Evolutionary conservation across 2,113 vertebrate genomes (phyloP), one percentile per base, ranked within the genome.

Genomic region (Chloropsis hardwickii): DNA sequence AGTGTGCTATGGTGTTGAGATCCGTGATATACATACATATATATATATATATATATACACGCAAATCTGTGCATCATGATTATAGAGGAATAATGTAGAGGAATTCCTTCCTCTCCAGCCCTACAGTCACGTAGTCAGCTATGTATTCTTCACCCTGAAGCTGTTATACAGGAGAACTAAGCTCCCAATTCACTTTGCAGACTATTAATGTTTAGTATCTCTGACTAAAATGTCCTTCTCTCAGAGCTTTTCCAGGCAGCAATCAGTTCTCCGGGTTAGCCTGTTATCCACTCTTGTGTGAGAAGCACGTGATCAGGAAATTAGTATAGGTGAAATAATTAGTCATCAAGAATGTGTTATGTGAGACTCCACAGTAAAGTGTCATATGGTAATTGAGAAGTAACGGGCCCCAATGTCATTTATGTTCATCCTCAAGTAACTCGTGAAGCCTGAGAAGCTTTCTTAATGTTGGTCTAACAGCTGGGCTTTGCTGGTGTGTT

Each of bases 21-120:
- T 37, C 53, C 10, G 6, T 6, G 25, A 1, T 42, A 5, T 0
- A 12, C 23, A 0, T 25, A n/a, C n/a, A n/a, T n/a, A n/a, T n/a
- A n/a, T n/a, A 15, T 2, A 29, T 8, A 3, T 10, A 4, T 2
- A 5, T 4, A 3, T 7, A 10, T 4, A 4, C 1, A 7, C 2
- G 8, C 3, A 2, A 2, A 4, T 5, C 4, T 12, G 0, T 7
- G 3, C 3, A 3, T 60, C 9, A 7, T 10, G 17, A 6, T 60
- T 39, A 6, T 14, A 17, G 51, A 39, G 8, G 6, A 45, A 10
- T 39, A 39, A 66, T 29, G 5, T 0, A 21, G 19, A 57, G 54
- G 25, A 20, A 28, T 92, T 71, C 25, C 20, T 80, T 50, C 27
- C 16, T 20, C 1, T 20, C 7, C 17, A 20, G 57, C 42, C 1